Evolutionary conservation across 2,797 vertebrate species (phyloP).

Genomic region (Uromys caudimaculatus): DNA sequence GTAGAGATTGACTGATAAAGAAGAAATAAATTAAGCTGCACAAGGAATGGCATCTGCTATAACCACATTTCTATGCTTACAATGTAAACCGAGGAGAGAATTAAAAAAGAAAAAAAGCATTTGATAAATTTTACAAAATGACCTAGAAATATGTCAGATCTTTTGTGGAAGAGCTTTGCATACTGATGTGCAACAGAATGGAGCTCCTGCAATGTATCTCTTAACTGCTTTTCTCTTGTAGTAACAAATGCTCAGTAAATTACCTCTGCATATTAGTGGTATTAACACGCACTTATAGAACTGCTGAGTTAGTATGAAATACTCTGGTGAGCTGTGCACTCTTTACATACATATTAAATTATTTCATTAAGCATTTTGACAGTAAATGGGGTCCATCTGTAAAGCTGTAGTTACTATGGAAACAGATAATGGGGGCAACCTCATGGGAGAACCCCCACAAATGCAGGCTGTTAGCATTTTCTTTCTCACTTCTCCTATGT

Average conservation of each 20-base stretch:
- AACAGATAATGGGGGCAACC: slow-evolving; percentile 2
- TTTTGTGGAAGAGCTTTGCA: neutral
- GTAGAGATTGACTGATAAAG: neutral
- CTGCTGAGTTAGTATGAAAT: neutral
- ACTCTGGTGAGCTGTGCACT: neutral
- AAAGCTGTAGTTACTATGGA: slow-evolving; percentile 64
- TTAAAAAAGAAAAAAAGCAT: no score
- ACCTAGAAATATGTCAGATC: neutral
- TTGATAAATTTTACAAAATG: neutral
- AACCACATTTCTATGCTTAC: neutral
- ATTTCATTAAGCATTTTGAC: slow-evolving; percentile 59
- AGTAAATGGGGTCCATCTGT: slow-evolving; percentile 47
- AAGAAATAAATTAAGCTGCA: neutral
- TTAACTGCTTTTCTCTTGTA: slow-evolving; percentile 72
- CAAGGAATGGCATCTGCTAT: neutral
- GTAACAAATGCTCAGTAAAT: slow-evolving; percentile 64
- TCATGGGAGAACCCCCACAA: slow-evolving; percentile 19
- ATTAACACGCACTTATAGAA: neutral
- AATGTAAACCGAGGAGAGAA: neutral
- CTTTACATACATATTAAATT: neutral
- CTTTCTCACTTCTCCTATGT: neutral
- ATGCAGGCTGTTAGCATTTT: slow-evolving; percentile 4
- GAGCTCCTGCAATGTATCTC: slow-evolving; percentile 41
- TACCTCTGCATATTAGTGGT: neutral
- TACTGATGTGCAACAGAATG: neutral